Evolutionary conservation across 2,888 invertebrate genomes (phyloP), one percentile per base, ranked within the genome.

Genomic region (Leucophora obtusa): DNA sequence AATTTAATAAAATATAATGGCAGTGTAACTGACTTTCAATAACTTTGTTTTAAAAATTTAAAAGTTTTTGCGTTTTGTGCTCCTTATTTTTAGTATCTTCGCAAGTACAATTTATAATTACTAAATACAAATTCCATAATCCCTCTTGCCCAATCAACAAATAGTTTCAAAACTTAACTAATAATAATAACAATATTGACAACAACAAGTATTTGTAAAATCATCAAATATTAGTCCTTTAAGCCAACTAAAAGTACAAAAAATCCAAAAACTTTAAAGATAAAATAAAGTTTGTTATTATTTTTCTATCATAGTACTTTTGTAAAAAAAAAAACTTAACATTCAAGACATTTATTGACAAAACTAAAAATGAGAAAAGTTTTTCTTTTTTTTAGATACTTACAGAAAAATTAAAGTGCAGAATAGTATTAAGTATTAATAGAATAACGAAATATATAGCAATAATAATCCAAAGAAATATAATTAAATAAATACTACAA

Each of bases 321-420:
- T 10, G 0, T 2, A 6, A 3, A 21, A 6, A 3, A 21, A 50
- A 47, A 62, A 15, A 15, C n/a, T 24, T n/a, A 38, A 33, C 33
- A 54, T 70, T 70, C 43, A 73, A 59, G 43, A 77, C 50, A 73
- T 35, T 72, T 69, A 72, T 76, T 69, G 69, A 56, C 68, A 54
- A 58, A 60, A 72, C 58, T 69, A 53, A 54, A 76, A 70, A 66
- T 66, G 65, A 43, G 69, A 69, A 76, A 73, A 76, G 59, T 76
- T 73, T 69, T 56, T 50, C 3, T 9, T 17, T 28, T 28, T 15
- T 6, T 56, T 2, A 28, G 11, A 24, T 43, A 28, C 33, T 21
- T 56, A 4, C 0, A 51, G n/a, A 21, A 75, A 50, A 69, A 28
- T 14, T 9, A 38, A 63, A 51, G 18, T 65, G n/a, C 18, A 50